Evolutionary conservation across 2,888 invertebrate genomes (phyloP).

Genomic region (Leucoptera coffeella): DNA sequence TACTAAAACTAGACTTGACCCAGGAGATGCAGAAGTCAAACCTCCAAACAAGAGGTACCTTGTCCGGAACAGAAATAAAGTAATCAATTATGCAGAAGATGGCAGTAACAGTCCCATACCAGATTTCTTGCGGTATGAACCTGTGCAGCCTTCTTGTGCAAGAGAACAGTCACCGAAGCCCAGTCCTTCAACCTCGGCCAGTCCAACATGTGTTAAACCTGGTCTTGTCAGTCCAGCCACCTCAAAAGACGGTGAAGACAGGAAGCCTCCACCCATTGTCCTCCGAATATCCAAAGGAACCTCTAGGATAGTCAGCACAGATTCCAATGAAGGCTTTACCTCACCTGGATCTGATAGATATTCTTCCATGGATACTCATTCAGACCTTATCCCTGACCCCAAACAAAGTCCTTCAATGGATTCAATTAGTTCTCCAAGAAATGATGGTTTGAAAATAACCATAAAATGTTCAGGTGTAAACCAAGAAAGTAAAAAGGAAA

Average conservation of each 20-base stretch:
- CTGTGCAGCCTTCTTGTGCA: constrained; percentile 14
- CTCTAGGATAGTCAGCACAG: constrained; percentile 59
- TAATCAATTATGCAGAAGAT: constrained; percentile 60
- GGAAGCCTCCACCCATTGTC: constrained; percentile 75
- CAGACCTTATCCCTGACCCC: constrained; percentile 31
- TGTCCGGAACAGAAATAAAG: constrained; percentile 52
- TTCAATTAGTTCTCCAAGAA: constrained; percentile 41
- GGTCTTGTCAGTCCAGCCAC: constrained; percentile 40
- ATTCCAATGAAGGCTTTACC: constrained; percentile 56
- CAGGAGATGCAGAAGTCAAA: constrained; percentile 28
- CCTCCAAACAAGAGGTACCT: constrained; percentile 46
- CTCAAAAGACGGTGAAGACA: constrained; percentile 39
- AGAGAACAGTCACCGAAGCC: constrained; percentile 37
- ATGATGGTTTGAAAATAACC: constrained; percentile 46
- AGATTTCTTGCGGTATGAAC: constrained; percentile 33
- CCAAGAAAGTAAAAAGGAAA: constrained; percentile 29
- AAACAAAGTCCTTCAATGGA: constrained; percentile 38
- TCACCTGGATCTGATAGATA: constrained; percentile 48
- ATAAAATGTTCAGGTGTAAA: constrained; percentile 37
- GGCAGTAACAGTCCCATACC: constrained; percentile 48
- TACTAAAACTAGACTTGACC: constrained; percentile 32
- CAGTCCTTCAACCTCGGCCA: constrained; percentile 36
- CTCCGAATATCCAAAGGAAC: constrained; percentile 78
- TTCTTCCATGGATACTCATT: constrained; percentile 40
- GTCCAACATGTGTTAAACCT: constrained; percentile 25